Evolutionary conservation across 2,113 vertebrate species (phyloP).

Genomic region (Hiodon alosoides): DNA sequence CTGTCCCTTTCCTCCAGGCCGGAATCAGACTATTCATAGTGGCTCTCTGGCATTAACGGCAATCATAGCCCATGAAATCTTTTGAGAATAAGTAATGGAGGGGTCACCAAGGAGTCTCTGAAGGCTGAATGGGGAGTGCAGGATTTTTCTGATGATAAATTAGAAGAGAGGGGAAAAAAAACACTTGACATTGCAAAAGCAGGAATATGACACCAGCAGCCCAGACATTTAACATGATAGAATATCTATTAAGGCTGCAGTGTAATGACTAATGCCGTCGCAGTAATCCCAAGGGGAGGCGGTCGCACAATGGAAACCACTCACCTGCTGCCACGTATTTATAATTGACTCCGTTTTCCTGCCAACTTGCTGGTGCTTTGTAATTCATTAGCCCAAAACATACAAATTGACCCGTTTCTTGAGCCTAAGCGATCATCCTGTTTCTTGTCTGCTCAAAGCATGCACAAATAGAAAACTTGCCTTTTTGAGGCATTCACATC

Average conservation of each 20-base stretch:
- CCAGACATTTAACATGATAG: constrained; percentile 60
- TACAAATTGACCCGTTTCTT: neutral
- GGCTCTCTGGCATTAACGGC: constrained; percentile 3
- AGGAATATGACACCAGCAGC: constrained; percentile 58
- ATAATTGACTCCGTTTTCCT: neutral
- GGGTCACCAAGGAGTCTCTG: constrained; percentile 30
- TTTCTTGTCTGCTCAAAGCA: no score
- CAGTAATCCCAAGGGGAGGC: constrained; percentile 50
- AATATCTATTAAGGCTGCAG: constrained; percentile 31
- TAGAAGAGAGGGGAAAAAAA: constrained; percentile 39
- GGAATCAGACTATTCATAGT: neutral
- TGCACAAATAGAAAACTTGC: no score
- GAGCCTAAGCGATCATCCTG: neutral
- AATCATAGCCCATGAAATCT: constrained; percentile 11
- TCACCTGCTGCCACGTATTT: constrained; percentile 46
- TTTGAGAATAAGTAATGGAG: constrained; percentile 36
- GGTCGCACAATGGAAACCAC: constrained; percentile 57
- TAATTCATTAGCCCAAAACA: neutral
- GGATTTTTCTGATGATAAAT: constrained; percentile 48
- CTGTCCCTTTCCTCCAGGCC: neutral
- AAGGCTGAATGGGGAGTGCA: constrained; percentile 8
- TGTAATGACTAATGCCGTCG: constrained; percentile 56
- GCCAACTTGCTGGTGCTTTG: neutral
- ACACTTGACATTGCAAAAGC: constrained; percentile 58
- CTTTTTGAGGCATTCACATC: no score